Evolutionary conservation across 2,888 invertebrate genomes (phyloP), one percentile per base, ranked within the genome.

Genomic region (Macrophya alboannulata): DNA sequence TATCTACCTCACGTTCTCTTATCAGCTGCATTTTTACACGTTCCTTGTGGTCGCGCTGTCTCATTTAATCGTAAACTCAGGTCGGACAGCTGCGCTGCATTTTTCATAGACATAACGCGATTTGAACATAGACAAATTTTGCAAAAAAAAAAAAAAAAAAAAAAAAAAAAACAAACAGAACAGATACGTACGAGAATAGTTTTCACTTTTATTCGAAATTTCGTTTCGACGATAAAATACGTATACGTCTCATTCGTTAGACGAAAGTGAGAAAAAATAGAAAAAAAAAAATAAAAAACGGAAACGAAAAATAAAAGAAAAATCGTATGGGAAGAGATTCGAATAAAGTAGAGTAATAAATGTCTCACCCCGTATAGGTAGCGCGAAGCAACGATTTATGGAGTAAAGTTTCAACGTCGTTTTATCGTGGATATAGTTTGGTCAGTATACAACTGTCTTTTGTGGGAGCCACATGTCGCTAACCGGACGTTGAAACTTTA

Each of bases 401-500:
- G 62, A 40, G 25, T 62, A 81, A 81, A 81, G 81, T 81, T 81
- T 81, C 81, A 1, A 40, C 81, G 62, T 62, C 21, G 81, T 81
- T 81, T 81, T 81, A 59, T 81, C 62, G 81, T 62, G 40, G 59
- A 81, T 51, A 51, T 40, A 76, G 83, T 83, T 83, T 51, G 83
- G 51, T 82, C 87, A 86, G 82, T 88, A 87, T 85, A 87, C 86
- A 87, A 85, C 86, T 86, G 87, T 88, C 89, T 88, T 88, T 88
- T 86, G 88, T 87, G 77, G 65, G 84, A 81, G 87, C 87, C 87
- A 87, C 88, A 86, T 86, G 88, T 87, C 86, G 86, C 82, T 76
- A 72, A 81, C 85, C 59, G 55, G 85, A 81, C 59, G 85, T 68
- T 81, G 83, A 83, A 83, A 83, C 83, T 83, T 68, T 83, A 83